phyloP scores from a whole-genome alignment of 2,113 vertebrate genomes.

The Neomonachus schauinslandi region DNA sequence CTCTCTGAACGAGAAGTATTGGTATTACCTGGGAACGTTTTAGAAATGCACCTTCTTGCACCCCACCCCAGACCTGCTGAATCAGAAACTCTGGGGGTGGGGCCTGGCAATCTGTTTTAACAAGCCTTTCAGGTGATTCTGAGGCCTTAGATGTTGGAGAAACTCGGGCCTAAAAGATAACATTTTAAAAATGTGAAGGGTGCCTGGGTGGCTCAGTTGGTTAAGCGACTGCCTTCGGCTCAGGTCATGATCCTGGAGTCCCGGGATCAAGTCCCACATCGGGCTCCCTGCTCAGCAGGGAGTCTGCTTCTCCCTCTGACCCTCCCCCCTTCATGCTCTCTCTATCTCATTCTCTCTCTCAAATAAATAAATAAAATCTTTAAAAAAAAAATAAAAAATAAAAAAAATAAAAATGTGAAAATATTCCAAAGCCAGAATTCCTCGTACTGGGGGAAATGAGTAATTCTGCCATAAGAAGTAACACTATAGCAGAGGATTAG shows the following conservation, averaged over 20 bases:
- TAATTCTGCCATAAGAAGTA: background rate
- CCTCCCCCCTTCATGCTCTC: too few species aligned
- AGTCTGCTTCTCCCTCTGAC: too few species aligned
- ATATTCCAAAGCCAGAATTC: background rate
- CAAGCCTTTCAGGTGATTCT: background rate
- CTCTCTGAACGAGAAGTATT: background rate
- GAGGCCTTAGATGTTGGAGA: background rate
- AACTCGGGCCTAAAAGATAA: background rate
- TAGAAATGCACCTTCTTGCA: background rate
- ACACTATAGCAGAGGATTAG: background rate
- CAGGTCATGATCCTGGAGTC: too few species aligned
- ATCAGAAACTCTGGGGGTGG: background rate
- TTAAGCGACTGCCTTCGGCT: too few species aligned
- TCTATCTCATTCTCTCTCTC: too few species aligned
- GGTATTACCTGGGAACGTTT: background rate
- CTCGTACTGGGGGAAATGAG: background rate
- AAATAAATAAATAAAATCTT: too few species aligned
- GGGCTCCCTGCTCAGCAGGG: too few species aligned
- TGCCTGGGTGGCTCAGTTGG: too few species aligned
- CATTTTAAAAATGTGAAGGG: background rate
- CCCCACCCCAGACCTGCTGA: background rate
- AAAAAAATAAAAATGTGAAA: background rate
- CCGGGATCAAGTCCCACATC: too few species aligned
- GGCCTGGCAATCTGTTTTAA: background rate
- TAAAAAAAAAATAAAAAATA: too few species aligned